Evolutionary conservation across 2,888 invertebrate genomes (phyloP).

Genomic region (Tridacna gigas): DNA sequence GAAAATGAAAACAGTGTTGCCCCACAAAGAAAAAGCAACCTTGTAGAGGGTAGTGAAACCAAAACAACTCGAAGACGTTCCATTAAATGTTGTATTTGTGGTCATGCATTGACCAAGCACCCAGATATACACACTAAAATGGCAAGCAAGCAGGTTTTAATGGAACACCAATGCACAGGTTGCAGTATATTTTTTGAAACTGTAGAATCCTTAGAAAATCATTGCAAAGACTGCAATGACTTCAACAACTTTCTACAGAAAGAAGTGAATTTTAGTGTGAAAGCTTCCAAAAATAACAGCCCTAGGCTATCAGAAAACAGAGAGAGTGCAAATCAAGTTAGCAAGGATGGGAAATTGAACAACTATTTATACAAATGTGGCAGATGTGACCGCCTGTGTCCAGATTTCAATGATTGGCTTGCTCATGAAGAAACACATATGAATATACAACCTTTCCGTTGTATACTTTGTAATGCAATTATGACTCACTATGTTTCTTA

Average conservation of each 20-base stretch:
- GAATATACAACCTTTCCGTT: neutral
- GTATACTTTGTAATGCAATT: neutral
- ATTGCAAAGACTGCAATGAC: neutral
- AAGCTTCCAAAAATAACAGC: too few species aligned
- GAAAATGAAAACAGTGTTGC: neutral
- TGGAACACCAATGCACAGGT: neutral
- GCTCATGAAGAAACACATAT: neutral
- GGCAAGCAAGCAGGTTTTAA: neutral
- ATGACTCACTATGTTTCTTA: neutral
- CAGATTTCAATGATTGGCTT: neutral
- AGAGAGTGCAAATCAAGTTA: too few species aligned
- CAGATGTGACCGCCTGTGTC: neutral
- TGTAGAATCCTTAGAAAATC: neutral
- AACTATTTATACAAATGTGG: neutral
- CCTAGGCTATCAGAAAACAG: too few species aligned
- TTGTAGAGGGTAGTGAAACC: neutral
- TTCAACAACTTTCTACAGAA: neutral
- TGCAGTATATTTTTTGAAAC: neutral
- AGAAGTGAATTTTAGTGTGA: too few species aligned
- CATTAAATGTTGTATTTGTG: neutral
- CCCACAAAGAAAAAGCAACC: neutral
- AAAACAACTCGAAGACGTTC: too few species aligned
- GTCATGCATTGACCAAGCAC: neutral
- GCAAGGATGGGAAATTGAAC: too few species aligned
- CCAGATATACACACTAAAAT: neutral